Evolutionary conservation across 2,113 vertebrate species (phyloP), one percentile per base, ranked within the genome.

Genomic region (Gadus macrocephalus): DNA sequence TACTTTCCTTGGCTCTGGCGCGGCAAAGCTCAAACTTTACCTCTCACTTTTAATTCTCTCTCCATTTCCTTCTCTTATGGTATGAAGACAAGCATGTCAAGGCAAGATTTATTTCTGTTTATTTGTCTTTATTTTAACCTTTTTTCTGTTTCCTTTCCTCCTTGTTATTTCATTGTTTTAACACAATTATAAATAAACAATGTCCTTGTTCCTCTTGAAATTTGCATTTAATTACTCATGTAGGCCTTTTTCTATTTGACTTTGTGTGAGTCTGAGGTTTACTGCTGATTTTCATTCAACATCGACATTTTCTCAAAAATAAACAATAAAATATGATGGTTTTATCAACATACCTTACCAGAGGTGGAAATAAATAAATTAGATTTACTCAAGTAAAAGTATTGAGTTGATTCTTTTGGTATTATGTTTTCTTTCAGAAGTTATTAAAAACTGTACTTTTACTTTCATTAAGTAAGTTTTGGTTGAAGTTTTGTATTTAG

Each of bases 81-180:
- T 76, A 65, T 79, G 69, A 81, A 59, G 72, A 78, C 62, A 69
- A 69, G 68, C 31, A 19, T 66, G 62, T 71, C 64, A 77, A 73
- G 62, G 80, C 74, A 56, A 81, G 80, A 74, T 65, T 55, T 71
- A 81, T 77, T 61, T 74, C 66, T 66, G 62, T 58, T 78, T 83
- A 38, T 67, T 77, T 73, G 70, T 85, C 72, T 80, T 66, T 69
- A 64, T 76, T 81, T 85, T 74, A 25, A 27, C 78, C 73, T 83
- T 27, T 38, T 59, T 75, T 76, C 67, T 68, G 31, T 71, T 62
- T 68, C 42, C 74, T 69, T 84, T 88, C 87, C 78, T 81, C 60
- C 70, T 75, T 83, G 86, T 88, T 64, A 83, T 73, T 87, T 87
- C 73, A 61, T 81, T 85, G 82, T 85, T 88, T 84, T 79, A 85